These are phyloP conservation scores for Cryptocheilus praepositus DNA, from an alignment of 2,888 invertebrate genomes.

Conservation along the genomic window DNA sequence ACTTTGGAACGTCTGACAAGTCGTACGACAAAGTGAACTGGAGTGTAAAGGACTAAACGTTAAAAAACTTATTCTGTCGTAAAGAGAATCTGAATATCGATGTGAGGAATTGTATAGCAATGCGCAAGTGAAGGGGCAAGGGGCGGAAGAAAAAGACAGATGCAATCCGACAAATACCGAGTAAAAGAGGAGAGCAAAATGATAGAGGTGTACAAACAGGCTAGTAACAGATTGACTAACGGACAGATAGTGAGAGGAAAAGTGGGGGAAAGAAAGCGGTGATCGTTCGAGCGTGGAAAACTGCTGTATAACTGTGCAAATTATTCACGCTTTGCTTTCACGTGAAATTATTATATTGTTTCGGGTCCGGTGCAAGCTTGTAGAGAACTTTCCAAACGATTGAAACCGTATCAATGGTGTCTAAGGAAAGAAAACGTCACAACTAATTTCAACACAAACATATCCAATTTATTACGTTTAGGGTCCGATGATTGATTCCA, in stretches of 20 bases:
- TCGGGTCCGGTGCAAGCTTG: conserved; percentile 12
- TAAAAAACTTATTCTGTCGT: no score
- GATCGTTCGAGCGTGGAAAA: conserved; percentile 47
- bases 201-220: background rate
- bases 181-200: conserved; percentile 5
- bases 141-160: background rate
- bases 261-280: conserved; percentile 28
- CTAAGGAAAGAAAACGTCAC: no score
- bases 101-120: no score
- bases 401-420: no score
- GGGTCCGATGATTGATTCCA: no score
- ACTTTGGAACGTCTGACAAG: no score
- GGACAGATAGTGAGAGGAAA: background rate
- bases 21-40: no score
- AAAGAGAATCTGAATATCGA: no score
- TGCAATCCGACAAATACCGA: background rate
- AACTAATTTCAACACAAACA: conserved; percentile 50
- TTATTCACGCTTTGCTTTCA: conserved; percentile 44
- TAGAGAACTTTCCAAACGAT: no score
- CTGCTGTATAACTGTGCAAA: conserved; percentile 45
- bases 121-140: background rate
- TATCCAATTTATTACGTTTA: conserved; percentile 26
- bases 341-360: conserved; percentile 1
- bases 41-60: no score
- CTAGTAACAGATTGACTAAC: background rate